Evolutionary conservation across 2,113 vertebrate genomes (phyloP).

Genomic region (Pelecanus crispus): DNA sequence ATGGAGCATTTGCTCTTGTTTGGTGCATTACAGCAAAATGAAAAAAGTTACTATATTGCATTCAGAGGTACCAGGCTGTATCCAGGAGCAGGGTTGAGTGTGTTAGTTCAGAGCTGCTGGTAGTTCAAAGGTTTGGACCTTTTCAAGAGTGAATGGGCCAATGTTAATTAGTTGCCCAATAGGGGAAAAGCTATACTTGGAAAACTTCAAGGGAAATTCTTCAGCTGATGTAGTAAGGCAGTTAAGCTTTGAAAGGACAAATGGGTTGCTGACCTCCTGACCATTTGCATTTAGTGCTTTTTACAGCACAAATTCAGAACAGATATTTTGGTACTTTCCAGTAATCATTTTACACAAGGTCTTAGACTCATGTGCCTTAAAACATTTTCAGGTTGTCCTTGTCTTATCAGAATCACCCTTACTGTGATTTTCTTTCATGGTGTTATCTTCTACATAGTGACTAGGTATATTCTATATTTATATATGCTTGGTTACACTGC

Average conservation of each 20-base stretch:
- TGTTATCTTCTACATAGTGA: neutral
- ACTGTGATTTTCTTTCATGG: neutral
- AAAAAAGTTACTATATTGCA: neutral
- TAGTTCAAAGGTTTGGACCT: neutral
- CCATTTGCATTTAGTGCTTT: neutral
- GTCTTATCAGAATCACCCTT: neutral
- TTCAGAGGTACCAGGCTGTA: neutral
- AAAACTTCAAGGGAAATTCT: neutral
- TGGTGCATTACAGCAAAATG: neutral
- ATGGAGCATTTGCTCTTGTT: neutral
- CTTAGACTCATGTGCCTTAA: neutral
- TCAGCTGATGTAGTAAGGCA: neutral
- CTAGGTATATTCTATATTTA: neutral
- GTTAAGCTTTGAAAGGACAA: neutral
- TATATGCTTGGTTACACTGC: neutral
- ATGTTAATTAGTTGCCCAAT: neutral
- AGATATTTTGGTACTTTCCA: neutral
- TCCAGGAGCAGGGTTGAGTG: neutral
- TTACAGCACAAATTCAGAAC: neutral
- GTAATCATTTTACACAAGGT: neutral
- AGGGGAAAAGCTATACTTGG: neutral
- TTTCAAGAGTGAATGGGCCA: neutral
- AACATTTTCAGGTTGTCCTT: neutral
- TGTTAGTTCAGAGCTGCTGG: neutral
- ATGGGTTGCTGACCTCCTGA: neutral